Base-by-base conservation (phyloP, 2,113 vertebrate genomes). In the Neolamprologus kungweensis region DNA sequence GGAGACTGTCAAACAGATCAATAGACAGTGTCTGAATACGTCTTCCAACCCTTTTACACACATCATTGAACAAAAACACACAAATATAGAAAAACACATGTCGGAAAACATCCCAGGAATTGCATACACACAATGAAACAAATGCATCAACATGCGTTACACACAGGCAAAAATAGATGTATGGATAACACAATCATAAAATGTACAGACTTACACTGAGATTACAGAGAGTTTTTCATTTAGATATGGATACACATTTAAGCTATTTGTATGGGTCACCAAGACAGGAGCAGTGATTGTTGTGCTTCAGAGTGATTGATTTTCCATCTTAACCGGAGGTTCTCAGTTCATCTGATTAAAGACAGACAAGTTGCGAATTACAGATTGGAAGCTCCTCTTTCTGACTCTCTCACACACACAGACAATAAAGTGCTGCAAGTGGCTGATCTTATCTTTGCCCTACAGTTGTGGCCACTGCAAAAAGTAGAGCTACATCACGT, bases 1-100 rank as follows among this genome's bases (percentile, higher is more conserved):
- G 91, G 86, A 92, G 94, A 95, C 93, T 95, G 93, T 94, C 94
- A 95, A 95, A 89, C 91, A 94, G 94, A 94, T 95, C 94, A 93
- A 94, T 93, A 91, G 86, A 88, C 87, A 55, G 82, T 73, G 89
- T 87, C 84, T 91, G 93, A 90, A 91, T 80, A 91, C 84, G 58
- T 91, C 81, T 92, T 85, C 65, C 42, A 71, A 81, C 19, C 35
- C 86, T 33, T 19, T 40, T 58, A 42, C 26, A 50, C 47, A 37
- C 60, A 10, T 6, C 53, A 35, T 35, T 33, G 9, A 63, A 71
- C 60, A 57, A 31, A 83, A 40, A 40, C 68, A 68, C 73, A 63
- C 65, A 82, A 55, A 75, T n/a, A 40, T 42, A 33, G 57, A 23
- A 33, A 35, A 65, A 4, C 4, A 7, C 83, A 35, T 37, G 31